Base-by-base conservation (phyloP, 2,888 invertebrate genomes). In the Nysson spinosus region DNA sequence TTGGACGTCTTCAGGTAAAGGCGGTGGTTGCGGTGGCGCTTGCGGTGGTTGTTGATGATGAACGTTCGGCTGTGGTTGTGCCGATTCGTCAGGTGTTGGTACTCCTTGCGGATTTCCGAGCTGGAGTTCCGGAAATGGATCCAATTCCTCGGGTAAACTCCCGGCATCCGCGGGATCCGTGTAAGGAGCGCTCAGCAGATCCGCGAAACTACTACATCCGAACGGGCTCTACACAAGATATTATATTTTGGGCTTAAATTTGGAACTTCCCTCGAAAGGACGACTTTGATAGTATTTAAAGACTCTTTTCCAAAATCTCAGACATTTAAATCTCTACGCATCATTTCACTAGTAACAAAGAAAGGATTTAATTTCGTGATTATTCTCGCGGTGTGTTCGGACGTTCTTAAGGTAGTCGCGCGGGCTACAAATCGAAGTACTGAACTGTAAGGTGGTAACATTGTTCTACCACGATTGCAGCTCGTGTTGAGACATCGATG, bases 151-250 rank as follows among this genome's bases (percentile, higher is more conserved):
- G 84, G 93, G 91, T 81, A 92, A 88, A 80, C 91, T 91, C 85
- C 91, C 92, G 67, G 91, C 91, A 60, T 85, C 85, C 30, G 83
- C 66, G 70, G 92, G 91, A 86, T 93, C 93, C 87, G 92, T 90
- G 86, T 92, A 93, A 79, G 93, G 92, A 60, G 92, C 92, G 85
- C 92, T 93, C 85, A 93, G 90, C 87, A 94, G 89, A 89, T 94
- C 93, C 88, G 92, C 92, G 88, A 94, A 93, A 89, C 92, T 93
- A 88, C 90, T 90, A 88, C 93, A 91, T 89, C 92, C 92, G 90
- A 93, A 93, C 88, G 93, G 69, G 43, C 71, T 76, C 75, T 75
- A 74, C 3, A 66, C 61, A 12, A 47, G 11, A 28, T 28, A 4
- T 1, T 3, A 17, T n/a, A 24, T 42, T 22, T 12, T n/a, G n/a